phyloP scores from a whole-genome alignment of 2,797 vertebrate species.

The Phylloscopus collybita region DNA sequence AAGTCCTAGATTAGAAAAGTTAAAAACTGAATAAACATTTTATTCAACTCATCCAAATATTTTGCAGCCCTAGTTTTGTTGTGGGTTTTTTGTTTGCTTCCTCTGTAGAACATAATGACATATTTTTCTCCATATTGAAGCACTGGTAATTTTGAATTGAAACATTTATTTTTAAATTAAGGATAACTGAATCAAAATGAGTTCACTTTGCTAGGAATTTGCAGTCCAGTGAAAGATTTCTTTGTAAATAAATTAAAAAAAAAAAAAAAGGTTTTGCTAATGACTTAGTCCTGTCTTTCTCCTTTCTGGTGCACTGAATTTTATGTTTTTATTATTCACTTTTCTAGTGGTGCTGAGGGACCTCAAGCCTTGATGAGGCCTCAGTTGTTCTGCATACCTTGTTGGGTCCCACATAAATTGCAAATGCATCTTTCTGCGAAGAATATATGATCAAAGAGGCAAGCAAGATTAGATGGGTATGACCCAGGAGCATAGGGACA shows the following conservation, averaged over 20 bases:
- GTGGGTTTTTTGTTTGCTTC: background rate
- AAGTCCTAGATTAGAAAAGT: background rate
- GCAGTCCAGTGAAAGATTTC: background rate
- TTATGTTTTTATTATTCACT: background rate
- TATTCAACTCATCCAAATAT: background rate
- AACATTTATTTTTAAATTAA: background rate
- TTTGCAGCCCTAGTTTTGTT: background rate
- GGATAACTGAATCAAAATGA: background rate
- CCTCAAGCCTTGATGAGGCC: background rate
- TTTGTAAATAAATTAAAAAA: background rate
- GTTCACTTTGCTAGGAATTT: background rate
- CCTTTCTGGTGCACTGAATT: background rate
- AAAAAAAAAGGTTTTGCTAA: background rate
- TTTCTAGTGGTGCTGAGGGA: background rate
- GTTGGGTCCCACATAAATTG: background rate
- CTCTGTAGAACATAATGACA: background rate
- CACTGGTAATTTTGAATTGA: background rate
- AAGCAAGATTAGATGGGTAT: background rate
- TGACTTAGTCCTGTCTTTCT: background rate
- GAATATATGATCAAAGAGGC: background rate
- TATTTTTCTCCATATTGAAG: background rate
- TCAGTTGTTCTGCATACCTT: accelerated
- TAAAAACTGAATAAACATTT: background rate
- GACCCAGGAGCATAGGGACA: background rate
- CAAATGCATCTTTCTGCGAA: background rate